Conservation (phyloP, 2,797 vertebrate species). For the Anguilla marmorata region DNA sequence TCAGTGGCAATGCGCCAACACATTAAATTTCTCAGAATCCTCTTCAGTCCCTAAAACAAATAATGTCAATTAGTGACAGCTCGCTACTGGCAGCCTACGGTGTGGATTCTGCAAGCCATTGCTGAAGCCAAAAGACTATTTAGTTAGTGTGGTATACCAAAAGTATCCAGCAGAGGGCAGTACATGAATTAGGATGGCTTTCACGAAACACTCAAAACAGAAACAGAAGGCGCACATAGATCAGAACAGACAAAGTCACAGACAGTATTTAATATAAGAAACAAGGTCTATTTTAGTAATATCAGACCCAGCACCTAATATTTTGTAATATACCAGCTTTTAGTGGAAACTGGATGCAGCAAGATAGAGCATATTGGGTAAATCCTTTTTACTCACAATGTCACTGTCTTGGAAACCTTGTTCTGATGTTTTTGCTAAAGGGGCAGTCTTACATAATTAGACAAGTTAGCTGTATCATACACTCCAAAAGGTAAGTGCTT, state of each 20-base stretch:
- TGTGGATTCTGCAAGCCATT: too few species aligned
- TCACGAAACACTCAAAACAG: neutral
- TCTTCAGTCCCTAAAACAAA: too few species aligned
- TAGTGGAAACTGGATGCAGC: neutral
- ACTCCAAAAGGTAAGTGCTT: neutral
- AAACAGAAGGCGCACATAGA: neutral
- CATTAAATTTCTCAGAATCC: too few species aligned
- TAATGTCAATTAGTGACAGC: too few species aligned
- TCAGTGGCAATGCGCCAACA: too few species aligned
- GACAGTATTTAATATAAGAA: neutral
- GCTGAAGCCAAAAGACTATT: neutral
- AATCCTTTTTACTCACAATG: neutral
- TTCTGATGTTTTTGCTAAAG: neutral
- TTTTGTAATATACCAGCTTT: neutral
- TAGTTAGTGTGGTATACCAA: neutral
- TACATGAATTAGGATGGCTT: neutral
- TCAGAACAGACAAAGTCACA: neutral
- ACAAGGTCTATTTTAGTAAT: neutral
- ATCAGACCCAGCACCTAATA: neutral
- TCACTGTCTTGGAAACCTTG: neutral
- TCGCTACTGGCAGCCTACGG: too few species aligned
- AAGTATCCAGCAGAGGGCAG: slow-evolving; percentile 17
- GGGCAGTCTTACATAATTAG: neutral
- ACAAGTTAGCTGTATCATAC: neutral
- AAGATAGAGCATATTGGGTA: neutral